A percentile compares a stretch with the other conserved stretches of the same genome.
Evolutionary conservation across 2,797 vertebrate species (phyloP).

Genomic region (Psittacula derbiana): DNA sequence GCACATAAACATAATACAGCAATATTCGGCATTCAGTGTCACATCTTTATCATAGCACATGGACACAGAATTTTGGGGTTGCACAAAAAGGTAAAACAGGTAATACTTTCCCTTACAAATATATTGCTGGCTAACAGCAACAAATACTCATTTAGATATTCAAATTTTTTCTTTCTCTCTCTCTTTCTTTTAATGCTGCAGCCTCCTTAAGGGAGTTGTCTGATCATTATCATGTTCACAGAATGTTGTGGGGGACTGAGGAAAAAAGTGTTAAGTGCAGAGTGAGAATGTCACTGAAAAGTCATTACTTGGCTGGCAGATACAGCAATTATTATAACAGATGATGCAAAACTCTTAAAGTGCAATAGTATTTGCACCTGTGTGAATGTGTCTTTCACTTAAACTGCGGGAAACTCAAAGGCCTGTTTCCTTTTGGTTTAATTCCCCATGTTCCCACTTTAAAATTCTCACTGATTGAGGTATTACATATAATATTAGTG

Average conservation of each 20-base stretch:
- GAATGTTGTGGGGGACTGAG: background rate
- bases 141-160: background rate
- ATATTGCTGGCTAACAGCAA: background rate
- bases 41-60: background rate
- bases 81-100: background rate
- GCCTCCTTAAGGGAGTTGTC: background rate
- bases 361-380: constrained; percentile 16
- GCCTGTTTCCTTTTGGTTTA: constrained; percentile 50
- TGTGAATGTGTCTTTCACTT: constrained; percentile 52
- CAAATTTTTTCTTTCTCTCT: too few relatives aligned
- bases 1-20: background rate
- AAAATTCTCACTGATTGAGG: constrained; percentile 74
- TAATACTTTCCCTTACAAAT: background rate
- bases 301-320: constrained; percentile 25
- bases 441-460: constrained; percentile 57
- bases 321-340: constrained; percentile 27
- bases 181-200: background rate
- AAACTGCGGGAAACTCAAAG: constrained; percentile 16
- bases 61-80: background rate
- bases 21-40: background rate
- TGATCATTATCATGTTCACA: background rate
- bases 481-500: constrained; percentile 66
- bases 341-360: background rate
- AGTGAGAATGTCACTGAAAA: background rate
- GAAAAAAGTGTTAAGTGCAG: background rate